Evolutionary conservation across 2,113 vertebrate species (phyloP).

Genomic region (Mormyrus iriodes): DNA sequence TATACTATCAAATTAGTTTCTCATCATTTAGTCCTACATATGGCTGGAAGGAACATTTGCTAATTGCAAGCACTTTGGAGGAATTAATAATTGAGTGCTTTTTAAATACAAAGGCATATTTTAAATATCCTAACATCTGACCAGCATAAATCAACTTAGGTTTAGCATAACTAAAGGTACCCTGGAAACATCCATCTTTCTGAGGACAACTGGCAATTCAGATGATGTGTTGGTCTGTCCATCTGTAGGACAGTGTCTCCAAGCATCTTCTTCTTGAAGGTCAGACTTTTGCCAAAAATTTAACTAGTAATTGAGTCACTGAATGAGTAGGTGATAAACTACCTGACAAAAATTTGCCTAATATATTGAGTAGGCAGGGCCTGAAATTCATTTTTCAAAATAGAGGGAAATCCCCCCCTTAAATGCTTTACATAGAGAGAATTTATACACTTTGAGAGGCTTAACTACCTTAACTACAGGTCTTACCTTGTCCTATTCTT

Average conservation of each 20-base stretch:
- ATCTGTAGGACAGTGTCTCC: not conserved
- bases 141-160: not conserved
- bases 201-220: not conserved
- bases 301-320: not conserved
- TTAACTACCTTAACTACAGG: no score
- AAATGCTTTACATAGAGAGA: not conserved
- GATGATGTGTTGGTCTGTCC: not conserved
- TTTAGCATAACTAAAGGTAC: not conserved
- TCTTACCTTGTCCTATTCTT: not conserved
- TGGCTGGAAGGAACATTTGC: constrained; percentile 6
- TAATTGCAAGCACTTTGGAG: constrained; percentile 5
- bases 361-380: not conserved
- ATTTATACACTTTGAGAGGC: not conserved
- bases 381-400: not conserved
- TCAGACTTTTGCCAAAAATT: not conserved
- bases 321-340: not conserved
- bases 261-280: not conserved
- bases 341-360: not conserved
- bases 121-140: not conserved
- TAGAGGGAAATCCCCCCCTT: not conserved
- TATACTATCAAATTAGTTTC: not conserved
- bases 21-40: not conserved
- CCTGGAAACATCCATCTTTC: not conserved
- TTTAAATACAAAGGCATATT: not conserved
- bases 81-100: not conserved